A percentile compares a stretch with the other conserved stretches of the same genome.
These are phyloP conservation scores for Spatulosminthurus flaviceps DNA, from an alignment of 2,888 invertebrate genomes.

Conservation along the genomic window DNA sequence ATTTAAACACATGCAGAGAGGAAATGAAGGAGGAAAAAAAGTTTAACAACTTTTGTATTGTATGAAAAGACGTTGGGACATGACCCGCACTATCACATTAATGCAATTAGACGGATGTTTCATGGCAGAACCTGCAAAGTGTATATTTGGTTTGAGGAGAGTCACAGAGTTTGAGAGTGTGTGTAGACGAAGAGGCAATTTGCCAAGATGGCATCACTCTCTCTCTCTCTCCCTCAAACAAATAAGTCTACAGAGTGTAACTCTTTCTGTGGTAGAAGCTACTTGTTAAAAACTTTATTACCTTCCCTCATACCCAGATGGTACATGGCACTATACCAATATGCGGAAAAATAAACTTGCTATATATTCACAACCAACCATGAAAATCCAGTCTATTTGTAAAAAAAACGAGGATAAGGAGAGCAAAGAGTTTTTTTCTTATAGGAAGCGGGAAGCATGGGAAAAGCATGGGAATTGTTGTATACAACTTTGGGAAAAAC, in stretches of 20 bases:
- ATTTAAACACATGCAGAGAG: too few relatives aligned
- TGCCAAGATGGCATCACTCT: neutral
- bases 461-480: too few relatives aligned
- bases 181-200: neutral
- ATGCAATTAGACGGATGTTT: slow-evolving; percentile 4
- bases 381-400: too few relatives aligned
- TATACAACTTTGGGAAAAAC: too few relatives aligned
- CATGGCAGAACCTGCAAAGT: neutral
- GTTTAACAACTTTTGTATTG: neutral
- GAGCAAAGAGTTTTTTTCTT: too few relatives aligned
- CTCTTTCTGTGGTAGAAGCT: neutral
- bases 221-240: neutral
- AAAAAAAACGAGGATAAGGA: too few relatives aligned
- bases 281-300: neutral
- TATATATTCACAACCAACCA: too few relatives aligned
- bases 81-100: slow-evolving; percentile 14
- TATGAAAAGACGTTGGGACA: neutral
- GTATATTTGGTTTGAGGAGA: neutral
- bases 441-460: too few relatives aligned
- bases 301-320: too few relatives aligned
- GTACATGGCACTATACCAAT: too few relatives aligned
- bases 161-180: too few relatives aligned
- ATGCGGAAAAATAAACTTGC: too few relatives aligned
- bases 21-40: neutral
- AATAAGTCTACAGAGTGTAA: neutral